A percentile compares a stretch with the other conserved stretches of the same genome.
These are phyloP conservation scores for Sussaba pulchella DNA, from an alignment of 2,888 invertebrate genomes.

Conservation along the genomic window DNA sequence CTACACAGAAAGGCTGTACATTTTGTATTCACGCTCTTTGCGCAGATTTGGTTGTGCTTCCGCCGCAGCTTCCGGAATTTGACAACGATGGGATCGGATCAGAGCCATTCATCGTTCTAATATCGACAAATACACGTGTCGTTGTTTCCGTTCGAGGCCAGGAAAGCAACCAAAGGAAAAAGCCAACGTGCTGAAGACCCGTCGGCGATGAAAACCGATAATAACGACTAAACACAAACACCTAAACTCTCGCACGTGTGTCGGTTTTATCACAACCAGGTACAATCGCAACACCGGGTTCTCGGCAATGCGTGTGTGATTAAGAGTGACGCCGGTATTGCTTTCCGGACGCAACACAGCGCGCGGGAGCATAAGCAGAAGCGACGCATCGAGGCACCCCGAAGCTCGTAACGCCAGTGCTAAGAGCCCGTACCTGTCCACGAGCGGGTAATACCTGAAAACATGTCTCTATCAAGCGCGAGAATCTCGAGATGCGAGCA, in stretches of 20 bases:
- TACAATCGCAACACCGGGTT: background rate
- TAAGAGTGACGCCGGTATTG: conserved; percentile 61
- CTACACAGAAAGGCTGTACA: too few species aligned
- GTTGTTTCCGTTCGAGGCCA: background rate
- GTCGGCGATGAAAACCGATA: conserved; percentile 50
- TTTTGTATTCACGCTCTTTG: too few species aligned
- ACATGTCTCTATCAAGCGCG: conserved; percentile 83
- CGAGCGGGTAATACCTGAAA: conserved; percentile 82
- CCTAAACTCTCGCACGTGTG: too few species aligned
- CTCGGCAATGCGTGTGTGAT: conserved; percentile 50
- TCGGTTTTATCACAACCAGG: conserved; percentile 7
- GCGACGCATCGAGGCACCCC: conserved; percentile 57
- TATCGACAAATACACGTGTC: too few species aligned
- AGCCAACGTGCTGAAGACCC: too few species aligned
- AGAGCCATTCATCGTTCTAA: too few species aligned
- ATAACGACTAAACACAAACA: conserved; percentile 54
- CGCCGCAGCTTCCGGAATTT: too few species aligned
- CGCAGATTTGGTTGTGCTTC: too few species aligned
- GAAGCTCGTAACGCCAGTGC: conserved; percentile 79
- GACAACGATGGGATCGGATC: too few species aligned
- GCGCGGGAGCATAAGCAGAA: conserved; percentile 51
- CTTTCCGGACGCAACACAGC: conserved; percentile 47
- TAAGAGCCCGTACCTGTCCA: conserved; percentile 83
- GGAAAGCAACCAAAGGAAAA: too few species aligned
- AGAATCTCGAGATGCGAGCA: conserved; percentile 77